phyloP scores from a whole-genome alignment of 2,113 vertebrate species.

The Lophura nycthemera region DNA sequence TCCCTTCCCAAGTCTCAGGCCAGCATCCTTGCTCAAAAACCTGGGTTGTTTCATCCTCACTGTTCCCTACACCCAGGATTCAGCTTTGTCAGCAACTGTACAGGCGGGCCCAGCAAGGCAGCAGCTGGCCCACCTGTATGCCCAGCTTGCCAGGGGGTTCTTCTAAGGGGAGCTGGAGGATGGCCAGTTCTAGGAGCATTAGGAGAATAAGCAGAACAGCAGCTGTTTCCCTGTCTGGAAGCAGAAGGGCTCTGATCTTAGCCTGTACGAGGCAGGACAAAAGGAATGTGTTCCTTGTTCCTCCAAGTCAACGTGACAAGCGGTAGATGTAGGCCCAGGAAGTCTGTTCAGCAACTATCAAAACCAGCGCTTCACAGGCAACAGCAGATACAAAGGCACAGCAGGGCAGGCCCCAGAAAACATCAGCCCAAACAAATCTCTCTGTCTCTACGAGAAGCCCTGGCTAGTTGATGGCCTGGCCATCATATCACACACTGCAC shows the following conservation, averaged over 20 bases:
- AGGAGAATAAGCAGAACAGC: not conserved
- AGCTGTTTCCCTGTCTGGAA: constrained; percentile 61
- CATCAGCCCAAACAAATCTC: not conserved
- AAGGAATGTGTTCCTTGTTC: not conserved
- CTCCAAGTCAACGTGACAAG: not conserved
- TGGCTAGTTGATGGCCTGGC: not conserved
- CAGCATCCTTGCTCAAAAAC: not conserved
- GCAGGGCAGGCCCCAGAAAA: not conserved
- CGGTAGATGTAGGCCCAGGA: not conserved
- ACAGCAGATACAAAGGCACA: fast-evolving
- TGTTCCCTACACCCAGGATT: not conserved
- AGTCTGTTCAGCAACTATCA: not conserved
- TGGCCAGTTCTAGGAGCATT: constrained; percentile 18
- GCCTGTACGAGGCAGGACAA: not conserved
- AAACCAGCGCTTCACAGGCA: not conserved
- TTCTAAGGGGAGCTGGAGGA: constrained; percentile 41
- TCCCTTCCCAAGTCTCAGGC: not conserved
- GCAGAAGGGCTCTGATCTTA: constrained; percentile 1
- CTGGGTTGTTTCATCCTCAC: not conserved
- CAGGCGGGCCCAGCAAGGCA: fast-evolving
- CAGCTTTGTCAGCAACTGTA: not conserved
- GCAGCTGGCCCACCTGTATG: not conserved
- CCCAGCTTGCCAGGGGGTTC: not conserved
- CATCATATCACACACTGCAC: not conserved
- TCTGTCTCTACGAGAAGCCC: not conserved